A percentile compares a stretch with the other conserved stretches of the same genome.
phyloP scores from a whole-genome alignment of 2,797 vertebrate genomes.

The Danio kyathit region DNA sequence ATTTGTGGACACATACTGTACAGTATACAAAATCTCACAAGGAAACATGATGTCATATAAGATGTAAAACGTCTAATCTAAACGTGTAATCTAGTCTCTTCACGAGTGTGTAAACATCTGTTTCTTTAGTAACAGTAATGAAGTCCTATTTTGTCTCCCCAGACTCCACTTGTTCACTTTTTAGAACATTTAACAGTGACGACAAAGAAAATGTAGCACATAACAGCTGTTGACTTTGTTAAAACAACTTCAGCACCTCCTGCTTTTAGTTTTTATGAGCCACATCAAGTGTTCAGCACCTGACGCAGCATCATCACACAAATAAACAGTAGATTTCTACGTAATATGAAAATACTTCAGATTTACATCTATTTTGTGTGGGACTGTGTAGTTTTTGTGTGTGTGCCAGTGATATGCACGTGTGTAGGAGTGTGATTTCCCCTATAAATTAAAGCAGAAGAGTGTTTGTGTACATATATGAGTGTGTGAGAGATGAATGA shows the following conservation, averaged over 20 bases:
- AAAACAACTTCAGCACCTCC: constrained; percentile 11
- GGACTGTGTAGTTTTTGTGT: not conserved
- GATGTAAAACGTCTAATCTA: not conserved
- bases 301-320: not conserved
- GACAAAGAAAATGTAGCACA: not conserved
- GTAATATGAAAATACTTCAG: not conserved
- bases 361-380: not conserved
- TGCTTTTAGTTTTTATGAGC: constrained; percentile 2
- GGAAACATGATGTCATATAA: not conserved
- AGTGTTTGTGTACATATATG: constrained; percentile 30
- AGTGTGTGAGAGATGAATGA: constrained; percentile 45
- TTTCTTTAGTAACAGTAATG: not conserved
- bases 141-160: not conserved
- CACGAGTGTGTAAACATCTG: not conserved
- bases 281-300: not conserved
- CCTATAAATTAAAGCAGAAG: constrained; percentile 12
- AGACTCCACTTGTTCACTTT: not conserved
- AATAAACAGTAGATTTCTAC: not conserved
- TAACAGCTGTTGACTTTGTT: not conserved
- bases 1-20: not conserved
- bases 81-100: not conserved
- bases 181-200: not conserved
- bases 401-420: not conserved
- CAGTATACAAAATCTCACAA: not conserved
- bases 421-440: not conserved